Percentiles rank a stretch among this genome's conserved stretches.
Conservation (phyloP, 1,140 invertebrate genomes). For the Drosophila repleta region DNA sequence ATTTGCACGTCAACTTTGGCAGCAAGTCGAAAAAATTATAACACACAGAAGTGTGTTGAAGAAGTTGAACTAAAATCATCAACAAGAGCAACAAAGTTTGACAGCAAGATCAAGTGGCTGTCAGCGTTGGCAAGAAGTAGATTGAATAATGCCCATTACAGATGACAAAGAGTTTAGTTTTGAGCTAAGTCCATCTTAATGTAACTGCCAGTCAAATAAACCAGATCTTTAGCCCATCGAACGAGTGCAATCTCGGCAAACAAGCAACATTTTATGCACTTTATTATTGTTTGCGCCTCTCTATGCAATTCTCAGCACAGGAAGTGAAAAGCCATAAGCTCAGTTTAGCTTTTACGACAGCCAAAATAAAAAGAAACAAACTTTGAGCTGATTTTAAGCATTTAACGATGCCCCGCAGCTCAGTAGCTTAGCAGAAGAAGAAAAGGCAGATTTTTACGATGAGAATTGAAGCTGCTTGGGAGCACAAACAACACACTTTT, state of each 20-base stretch:
- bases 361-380: background rate
- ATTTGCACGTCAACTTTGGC: background rate
- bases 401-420: constrained; percentile 26
- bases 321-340: constrained; percentile 33
- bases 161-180: too few species aligned
- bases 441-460: constrained; percentile 30
- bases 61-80: too few species aligned
- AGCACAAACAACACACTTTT: constrained; percentile 45
- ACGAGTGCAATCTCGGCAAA: too few species aligned
- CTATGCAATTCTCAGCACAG: constrained; percentile 19
- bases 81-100: background rate
- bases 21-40: too few species aligned
- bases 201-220: background rate
- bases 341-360: constrained; percentile 18
- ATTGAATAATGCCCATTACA: background rate
- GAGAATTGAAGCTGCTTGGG: constrained; percentile 42
- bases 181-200: background rate
- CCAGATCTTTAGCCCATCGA: background rate
- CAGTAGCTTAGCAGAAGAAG: constrained; percentile 21
- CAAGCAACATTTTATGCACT: too few species aligned
- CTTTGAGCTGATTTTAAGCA: constrained; percentile 10
- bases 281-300: constrained; percentile 8
- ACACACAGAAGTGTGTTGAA: too few species aligned
- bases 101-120: background rate
- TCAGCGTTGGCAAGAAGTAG: background rate